Percentiles rank a stretch among this genome's conserved stretches.
These are phyloP conservation scores for Oxyruncus cristatus DNA, from an alignment of 2,113 vertebrate species.

Conservation along the genomic window DNA sequence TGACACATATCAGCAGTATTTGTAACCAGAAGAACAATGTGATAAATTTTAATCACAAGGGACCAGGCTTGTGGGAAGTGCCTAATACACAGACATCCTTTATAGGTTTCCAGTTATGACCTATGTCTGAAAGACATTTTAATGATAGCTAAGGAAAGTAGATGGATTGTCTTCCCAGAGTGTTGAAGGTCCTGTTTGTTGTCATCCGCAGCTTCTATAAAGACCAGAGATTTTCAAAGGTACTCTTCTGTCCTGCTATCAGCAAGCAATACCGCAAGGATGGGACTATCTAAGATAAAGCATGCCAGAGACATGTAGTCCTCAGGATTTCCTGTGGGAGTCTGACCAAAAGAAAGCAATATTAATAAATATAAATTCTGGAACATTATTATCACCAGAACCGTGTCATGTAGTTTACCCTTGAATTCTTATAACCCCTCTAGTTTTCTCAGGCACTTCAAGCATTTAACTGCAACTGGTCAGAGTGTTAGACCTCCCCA, in stretches of 20 bases:
- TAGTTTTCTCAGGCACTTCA: constrained; percentile 72
- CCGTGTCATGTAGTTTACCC: constrained; percentile 61
- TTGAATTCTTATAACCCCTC: constrained; percentile 71
- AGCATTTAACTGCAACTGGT: constrained; percentile 66
- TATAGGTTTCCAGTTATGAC: constrained; percentile 86
- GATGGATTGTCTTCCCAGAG: constrained; percentile 81
- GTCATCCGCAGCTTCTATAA: constrained; percentile 79
- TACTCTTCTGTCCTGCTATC: constrained; percentile 73
- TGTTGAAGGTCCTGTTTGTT: constrained; percentile 87
- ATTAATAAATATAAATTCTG: constrained; percentile 83
- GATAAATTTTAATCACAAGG: constrained; percentile 83
- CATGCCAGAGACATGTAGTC: constrained; percentile 75
- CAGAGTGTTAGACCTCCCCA: constrained; percentile 69
- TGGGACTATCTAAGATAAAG: constrained; percentile 78
- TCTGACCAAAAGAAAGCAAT: constrained; percentile 77
- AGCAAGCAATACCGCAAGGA: constrained; percentile 70
- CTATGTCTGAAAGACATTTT: constrained; percentile 84
- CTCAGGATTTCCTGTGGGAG: constrained; percentile 82
- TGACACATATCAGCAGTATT: constrained; percentile 81
- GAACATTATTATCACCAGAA: constrained; percentile 75
- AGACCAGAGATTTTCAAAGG: constrained; percentile 79
- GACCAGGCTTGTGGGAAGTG: constrained; percentile 80
- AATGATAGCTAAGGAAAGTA: constrained; percentile 84
- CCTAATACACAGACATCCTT: constrained; percentile 79
- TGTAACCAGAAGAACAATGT: constrained; percentile 77